Base-by-base conservation (phyloP, 1,140 invertebrate species). In the Bombus sylvicola region DNA sequence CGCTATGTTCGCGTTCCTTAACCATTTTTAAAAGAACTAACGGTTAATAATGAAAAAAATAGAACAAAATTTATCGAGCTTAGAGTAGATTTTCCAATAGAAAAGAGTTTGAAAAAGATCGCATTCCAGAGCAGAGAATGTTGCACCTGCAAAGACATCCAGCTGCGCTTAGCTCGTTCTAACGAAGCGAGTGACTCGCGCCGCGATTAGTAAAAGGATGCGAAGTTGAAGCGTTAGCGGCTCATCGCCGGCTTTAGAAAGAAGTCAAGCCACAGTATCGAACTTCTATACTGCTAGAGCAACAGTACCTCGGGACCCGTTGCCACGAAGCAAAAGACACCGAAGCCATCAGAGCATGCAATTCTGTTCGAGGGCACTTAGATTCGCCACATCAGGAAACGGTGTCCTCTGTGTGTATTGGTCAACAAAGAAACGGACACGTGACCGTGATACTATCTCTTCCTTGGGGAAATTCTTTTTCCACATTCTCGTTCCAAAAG, bases 171-270 rank as follows among this genome's bases (percentile, higher is more conserved):
- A n/a, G 53, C 79, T 77, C 1, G 77, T 79, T 88, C 88, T 85
- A 89, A 90, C 85, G 72, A 89, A 85, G 85, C 81, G 68, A 83
- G 34, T 22, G 53, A 39, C 85, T 34, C 68, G 34, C 64, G 59
- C 37, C 59, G 47, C 71, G 88, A 88, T 90, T 90, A 90, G 88
- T 88, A 78, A 81, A 90, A 81, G 86, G 76, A 86, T 81, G 89
- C 81, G 88, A 90, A 82, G 69, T 90, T 88, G 47, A 37, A 74
- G 57, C 66, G 85, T 90, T 88, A 90, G 80, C 89, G 53, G 53
- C 57, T 66, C 31, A 75, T 88, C 74, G 72, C 28, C 28, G 31
- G 64, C 43, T 78, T 6, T 62, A 13, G 68, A 76, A 39, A 69
- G 57, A 74, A 77, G 71, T 53, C 53, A 62, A 59, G 64, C 53